Base-by-base conservation (phyloP, 2,797 vertebrate genomes). In the Spinibarbus caldwelli region DNA sequence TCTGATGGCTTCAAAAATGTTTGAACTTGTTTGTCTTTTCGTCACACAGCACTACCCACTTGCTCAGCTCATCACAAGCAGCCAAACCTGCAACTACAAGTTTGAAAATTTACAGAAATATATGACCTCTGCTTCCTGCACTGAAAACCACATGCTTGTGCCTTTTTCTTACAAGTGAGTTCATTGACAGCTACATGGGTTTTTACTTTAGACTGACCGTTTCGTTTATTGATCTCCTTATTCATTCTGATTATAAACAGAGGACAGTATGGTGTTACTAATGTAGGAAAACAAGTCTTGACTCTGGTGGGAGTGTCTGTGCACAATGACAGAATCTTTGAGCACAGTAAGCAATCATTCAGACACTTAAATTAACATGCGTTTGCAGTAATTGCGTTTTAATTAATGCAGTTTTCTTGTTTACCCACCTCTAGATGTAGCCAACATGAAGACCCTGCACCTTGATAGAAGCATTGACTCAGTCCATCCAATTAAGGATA, bases 141-240 rank as follows among this genome's bases (percentile, higher is more conserved):
- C 88, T 85, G 98, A 99, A 90, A 96, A 96, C 1, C 97, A 99
- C 90, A 93, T 97, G 72, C 92, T 99, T 79, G 88, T 97, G 80
- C 97, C 97, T 82, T 96, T 95, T 89, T 98, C 96, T 21, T 90
- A 96, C 91, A 96, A 96, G 98, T 99, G 93, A 84, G 95, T 94
- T 78, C 26, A 62, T 7, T 45, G 0, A 38, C 64, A 67, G 26
- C 29, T 29, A 38, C n/a, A 26, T 38, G 38, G 3, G 29, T 79
- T 23, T 57, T 43, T 21, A 31, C 7, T 31, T 67, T 71, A 45
- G n/a, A 43, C 41, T n/a, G 45, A 49, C 9, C 0, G 4, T 45
- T 45, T 67, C 1, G 4, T 52, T 67, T 43, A 31, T 12, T 75
- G 10, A 34, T 26, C 82, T 17, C 2, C 15, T 47, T 11, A 72